Conservation (phyloP, 1,140 invertebrate genomes). For the Teleogryllus occipitalis region DNA sequence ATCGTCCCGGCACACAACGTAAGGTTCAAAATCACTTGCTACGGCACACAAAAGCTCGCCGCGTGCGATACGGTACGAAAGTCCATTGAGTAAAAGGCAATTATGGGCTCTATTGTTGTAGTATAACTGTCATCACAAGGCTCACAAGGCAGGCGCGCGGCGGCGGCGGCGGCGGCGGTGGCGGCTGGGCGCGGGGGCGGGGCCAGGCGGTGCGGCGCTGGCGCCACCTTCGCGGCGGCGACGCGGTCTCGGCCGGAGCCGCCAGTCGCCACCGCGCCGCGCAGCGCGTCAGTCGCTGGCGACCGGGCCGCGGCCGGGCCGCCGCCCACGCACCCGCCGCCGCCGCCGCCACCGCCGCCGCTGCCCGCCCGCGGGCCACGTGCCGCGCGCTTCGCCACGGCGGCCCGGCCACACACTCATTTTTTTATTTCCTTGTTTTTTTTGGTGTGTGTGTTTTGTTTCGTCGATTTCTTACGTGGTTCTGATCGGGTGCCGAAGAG, state of each 20-base stretch:
- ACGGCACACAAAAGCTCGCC: constrained; percentile 12
- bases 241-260: no score
- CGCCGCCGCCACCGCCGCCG: no score
- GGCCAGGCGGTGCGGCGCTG: background rate
- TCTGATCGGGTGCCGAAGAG: no score
- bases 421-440: no score
- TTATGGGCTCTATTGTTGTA: constrained; percentile 23
- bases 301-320: no score
- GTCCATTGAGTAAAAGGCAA: constrained; percentile 25
- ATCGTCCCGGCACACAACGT: background rate
- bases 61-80: constrained; percentile 17
- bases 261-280: no score
- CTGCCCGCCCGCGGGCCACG: no score
- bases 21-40: constrained; percentile 16
- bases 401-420: no score
- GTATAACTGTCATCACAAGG: constrained; percentile 20
- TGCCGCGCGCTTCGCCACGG: no score
- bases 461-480: no score
- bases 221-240: background rate
- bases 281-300: background rate
- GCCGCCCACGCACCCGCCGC: no score
- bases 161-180: constrained; percentile 8
- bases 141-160: constrained; percentile 8
- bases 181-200: background rate
- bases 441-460: no score